phyloP scores from a whole-genome alignment of 2,888 invertebrate genomes.

The Rugalucina vietnamica region DNA sequence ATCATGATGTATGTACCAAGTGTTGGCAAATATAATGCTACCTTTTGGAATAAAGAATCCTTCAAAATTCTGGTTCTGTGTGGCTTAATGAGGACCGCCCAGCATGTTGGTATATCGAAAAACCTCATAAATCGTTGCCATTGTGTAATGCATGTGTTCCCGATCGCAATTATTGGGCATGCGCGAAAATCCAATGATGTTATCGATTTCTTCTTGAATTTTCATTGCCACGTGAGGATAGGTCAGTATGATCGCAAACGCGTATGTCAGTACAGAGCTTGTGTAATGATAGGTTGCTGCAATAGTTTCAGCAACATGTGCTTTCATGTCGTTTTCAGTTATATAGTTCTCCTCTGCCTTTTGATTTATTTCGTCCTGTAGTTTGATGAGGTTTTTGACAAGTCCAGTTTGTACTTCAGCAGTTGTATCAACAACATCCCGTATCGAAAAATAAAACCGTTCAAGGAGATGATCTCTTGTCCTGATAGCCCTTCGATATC shows the following conservation, averaged over 20 bases:
- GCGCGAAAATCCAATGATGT: not conserved
- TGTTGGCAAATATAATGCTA: constrained; percentile 27
- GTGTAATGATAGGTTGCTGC: not conserved
- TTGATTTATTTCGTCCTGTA: not conserved
- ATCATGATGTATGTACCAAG: constrained; percentile 57
- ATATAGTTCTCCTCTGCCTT: not conserved
- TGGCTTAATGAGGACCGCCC: not conserved
- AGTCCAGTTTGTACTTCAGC: not conserved
- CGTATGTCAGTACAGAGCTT: not conserved
- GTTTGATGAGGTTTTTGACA: not conserved
- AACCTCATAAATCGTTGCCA: not conserved
- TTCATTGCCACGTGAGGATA: not conserved
- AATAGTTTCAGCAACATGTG: not conserved
- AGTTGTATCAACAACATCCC: not conserved
- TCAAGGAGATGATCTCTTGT: not conserved
- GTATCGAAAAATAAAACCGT: not conserved
- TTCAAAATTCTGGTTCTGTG: not conserved
- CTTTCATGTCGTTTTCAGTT: not conserved
- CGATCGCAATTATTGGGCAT: constrained; percentile 20
- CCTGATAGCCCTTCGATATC: not conserved
- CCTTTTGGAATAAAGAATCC: not conserved
- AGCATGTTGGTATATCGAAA: not conserved
- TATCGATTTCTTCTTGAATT: not conserved
- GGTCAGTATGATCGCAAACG: not conserved
- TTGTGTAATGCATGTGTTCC: not conserved